Base-by-base conservation (phyloP, 2,113 vertebrate species). In the Larimichthys crocea region DNA sequence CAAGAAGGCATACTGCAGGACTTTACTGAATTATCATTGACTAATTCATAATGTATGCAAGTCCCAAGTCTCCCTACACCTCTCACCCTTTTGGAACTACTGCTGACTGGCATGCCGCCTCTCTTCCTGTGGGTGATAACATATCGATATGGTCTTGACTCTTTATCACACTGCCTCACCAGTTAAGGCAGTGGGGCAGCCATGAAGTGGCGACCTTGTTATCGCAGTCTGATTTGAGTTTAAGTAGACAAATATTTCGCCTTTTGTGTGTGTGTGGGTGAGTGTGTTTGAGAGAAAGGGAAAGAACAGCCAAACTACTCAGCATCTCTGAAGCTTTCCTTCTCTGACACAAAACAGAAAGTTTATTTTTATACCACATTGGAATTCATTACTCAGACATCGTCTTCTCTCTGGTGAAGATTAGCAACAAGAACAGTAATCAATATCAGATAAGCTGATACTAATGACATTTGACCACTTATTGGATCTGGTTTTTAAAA, bases 81-180 rank as follows among this genome's bases (percentile, higher is more conserved):
- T 72, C 46, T 26, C 31, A 3, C 49, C n/a, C 42, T 9, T 60
- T 22, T 62, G 9, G 22, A 75, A 57, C 61, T 42, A n/a, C 75
- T 80, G 50, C 60, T 57, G 57, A 65, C 82, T 86, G 70, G 84
- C 84, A 83, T 31, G 74, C 19, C 67, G 85, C 72, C 83, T 79
- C 70, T 46, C 83, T 87, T 91, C 82, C 74, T 79, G 79, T 81
- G 3, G 31, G 11, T 71, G 92, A 93, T 92, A 92, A 83, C 77
- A 11, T 31, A 75, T 64, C 29, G 26, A 84, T 86, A 85, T 74
- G 44, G 70, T 67, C 69, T 20, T 20, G 75, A 31, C 70, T 83
- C 76, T 70, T 90, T 88, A 85, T 89, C 87, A 31, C 35, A 72
- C 70, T 76, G 50, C 64, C 71, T 72, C 78, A 79, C 79, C 71